Percentiles rank a stretch among this genome's conserved stretches.
Evolutionary conservation across 1,140 invertebrate species (phyloP).

Genomic region (Varroa destructor): DNA sequence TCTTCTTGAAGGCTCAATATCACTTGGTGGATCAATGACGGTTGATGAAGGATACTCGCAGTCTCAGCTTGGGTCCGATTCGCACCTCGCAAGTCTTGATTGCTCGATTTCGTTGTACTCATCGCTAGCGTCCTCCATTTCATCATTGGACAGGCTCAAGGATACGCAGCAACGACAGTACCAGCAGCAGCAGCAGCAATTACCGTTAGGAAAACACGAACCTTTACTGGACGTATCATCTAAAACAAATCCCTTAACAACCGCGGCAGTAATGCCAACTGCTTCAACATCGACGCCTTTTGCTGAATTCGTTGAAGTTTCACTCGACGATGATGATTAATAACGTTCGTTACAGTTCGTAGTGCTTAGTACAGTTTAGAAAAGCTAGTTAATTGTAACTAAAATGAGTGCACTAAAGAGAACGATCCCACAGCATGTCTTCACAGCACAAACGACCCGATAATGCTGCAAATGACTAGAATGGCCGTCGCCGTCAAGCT

Average conservation of each 20-base stretch:
- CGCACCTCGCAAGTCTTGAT: slow-evolving; percentile 23
- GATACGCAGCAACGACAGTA: background rate
- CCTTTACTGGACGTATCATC: no score
- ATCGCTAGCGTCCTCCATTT: slow-evolving; percentile 8
- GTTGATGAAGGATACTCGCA: slow-evolving; percentile 18
- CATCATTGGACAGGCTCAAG: slow-evolving; percentile 16
- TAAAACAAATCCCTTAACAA: no score
- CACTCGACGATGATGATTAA: background rate
- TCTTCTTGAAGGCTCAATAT: slow-evolving; percentile 7
- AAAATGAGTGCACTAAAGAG: no score
- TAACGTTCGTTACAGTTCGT: background rate
- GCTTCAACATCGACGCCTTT: slow-evolving; percentile 2
- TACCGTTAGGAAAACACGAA: no score
- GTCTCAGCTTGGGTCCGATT: slow-evolving; percentile 22
- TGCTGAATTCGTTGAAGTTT: background rate
- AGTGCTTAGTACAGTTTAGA: no score
- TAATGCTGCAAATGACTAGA: no score
- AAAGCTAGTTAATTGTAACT: no score
- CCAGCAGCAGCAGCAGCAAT: no score
- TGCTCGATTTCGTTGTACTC: slow-evolving; percentile 16
- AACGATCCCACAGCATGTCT: no score
- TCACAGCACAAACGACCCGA: no score
- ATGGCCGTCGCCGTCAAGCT: no score
- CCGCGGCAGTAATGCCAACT: background rate
- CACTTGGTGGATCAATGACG: background rate